Evolutionary conservation across 2,113 vertebrate species (phyloP).

Genomic region (Cardinalis cardinalis): DNA sequence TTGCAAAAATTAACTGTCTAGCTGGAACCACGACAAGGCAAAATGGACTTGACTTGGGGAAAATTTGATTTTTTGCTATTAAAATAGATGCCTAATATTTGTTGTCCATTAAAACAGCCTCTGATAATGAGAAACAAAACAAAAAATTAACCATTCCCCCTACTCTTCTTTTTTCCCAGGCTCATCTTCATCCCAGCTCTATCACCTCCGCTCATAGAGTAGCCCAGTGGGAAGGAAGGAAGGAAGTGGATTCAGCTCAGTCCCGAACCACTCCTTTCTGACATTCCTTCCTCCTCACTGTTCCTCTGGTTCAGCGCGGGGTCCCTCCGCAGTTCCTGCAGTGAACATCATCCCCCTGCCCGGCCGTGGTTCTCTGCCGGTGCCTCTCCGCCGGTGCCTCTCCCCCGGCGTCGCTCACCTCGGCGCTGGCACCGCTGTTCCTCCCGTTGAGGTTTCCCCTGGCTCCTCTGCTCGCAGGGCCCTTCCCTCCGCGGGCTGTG

Average conservation of each 20-base stretch:
- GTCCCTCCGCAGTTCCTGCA: rapidly evolving
- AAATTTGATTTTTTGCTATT: neutral
- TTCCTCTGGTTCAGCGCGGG: rapidly evolving
- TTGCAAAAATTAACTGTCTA: neutral
- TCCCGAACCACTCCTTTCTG: rapidly evolving
- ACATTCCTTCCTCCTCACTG: rapidly evolving
- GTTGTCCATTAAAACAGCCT: neutral
- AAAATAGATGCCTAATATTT: neutral
- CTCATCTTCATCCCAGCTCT: no score
- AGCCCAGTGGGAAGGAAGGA: no score
- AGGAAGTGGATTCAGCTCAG: rapidly evolving
- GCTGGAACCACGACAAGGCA: neutral
- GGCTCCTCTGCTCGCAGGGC: rapidly evolving
- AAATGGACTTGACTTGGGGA: neutral
- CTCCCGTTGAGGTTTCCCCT: rapidly evolving
- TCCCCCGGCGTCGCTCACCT: rapidly evolving
- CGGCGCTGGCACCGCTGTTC: rapidly evolving
- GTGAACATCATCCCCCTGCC: rapidly evolving
- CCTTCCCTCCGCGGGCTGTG: no score
- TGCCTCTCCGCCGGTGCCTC: no score
- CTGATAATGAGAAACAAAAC: neutral
- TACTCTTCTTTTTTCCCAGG: neutral
- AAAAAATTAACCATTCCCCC: rapidly evolving
- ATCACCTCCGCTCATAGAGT: rapidly evolving
- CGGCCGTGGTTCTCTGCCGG: rapidly evolving